Percentiles rank a stretch among this genome's conserved stretches.
phyloP scores from a whole-genome alignment of 2,888 invertebrate species.

The Boloria euphrosyne region DNA sequence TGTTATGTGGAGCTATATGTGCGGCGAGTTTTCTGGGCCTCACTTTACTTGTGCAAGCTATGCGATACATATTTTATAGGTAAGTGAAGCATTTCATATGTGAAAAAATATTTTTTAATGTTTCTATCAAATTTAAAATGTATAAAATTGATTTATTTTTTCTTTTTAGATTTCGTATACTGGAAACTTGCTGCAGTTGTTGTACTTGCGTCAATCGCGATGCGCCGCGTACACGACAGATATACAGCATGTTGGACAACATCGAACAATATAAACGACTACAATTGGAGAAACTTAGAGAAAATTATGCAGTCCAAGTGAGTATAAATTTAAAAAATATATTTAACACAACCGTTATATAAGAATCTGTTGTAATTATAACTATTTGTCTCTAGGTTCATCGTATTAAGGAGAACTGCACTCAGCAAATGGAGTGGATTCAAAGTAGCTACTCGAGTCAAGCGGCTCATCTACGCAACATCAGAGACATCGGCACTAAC shows the following conservation, averaged over 20 bases:
- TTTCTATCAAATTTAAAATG: not conserved
- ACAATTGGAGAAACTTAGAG: conserved; percentile 92
- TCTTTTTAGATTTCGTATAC: conserved; percentile 85
- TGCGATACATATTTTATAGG: conserved; percentile 87
- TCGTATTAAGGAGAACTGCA: conserved; percentile 95
- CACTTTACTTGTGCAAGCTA: conserved; percentile 90
- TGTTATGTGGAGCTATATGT: conserved; percentile 90
- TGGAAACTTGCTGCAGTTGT: conserved; percentile 90
- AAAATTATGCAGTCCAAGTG: conserved; percentile 95
- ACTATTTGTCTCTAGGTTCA: conserved; percentile 84
- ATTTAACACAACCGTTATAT: not conserved
- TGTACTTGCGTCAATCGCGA: conserved; percentile 87
- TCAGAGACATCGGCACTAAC: conserved; percentile 95
- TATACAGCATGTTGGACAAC: conserved; percentile 93
- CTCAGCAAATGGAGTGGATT: conserved; percentile 96
- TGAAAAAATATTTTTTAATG: not conserved
- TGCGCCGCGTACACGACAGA: conserved; percentile 91
- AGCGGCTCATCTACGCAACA: conserved; percentile 91
- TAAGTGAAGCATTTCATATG: conserved; percentile 64
- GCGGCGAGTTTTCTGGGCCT: conserved; percentile 90
- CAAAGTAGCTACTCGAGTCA: conserved; percentile 95
- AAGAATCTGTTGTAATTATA: not conserved
- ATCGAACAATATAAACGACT: conserved; percentile 95
- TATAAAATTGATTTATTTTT: not conserved
- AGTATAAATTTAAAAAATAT: conserved; percentile 38